Percentiles rank a stretch among this genome's conserved stretches.
phyloP scores from a whole-genome alignment of 23 tunicate species.

The Halocynthia aurantium region DNA sequence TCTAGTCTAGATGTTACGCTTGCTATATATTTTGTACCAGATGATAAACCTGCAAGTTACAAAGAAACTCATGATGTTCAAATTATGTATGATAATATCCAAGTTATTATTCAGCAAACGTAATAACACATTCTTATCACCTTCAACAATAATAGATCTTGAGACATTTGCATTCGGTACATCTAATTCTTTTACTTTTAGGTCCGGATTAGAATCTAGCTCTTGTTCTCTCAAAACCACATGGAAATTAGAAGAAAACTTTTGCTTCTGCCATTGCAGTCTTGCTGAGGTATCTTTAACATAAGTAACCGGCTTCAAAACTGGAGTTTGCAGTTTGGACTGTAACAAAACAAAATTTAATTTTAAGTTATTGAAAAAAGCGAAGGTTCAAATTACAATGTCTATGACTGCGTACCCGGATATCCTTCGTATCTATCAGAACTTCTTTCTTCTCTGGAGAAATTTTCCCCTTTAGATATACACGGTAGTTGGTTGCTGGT shows the following conservation, averaged over 20 bases:
- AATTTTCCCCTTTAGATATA: background rate
- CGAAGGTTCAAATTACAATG: too few species aligned
- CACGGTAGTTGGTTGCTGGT: constrained; percentile 3
- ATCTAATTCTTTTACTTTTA: background rate
- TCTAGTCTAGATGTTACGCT: background rate
- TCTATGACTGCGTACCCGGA: too few species aligned
- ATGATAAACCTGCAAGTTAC: constrained; percentile 4
- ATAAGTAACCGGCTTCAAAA: background rate
- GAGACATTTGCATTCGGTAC: background rate
- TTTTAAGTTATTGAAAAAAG: too few species aligned
- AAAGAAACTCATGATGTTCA: background rate
- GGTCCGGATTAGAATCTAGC: background rate
- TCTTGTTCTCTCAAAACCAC: background rate
- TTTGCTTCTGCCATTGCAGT: background rate
- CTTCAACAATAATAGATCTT: background rate
- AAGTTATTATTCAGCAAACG: background rate
- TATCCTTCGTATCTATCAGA: background rate
- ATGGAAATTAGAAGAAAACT: background rate
- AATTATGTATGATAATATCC: background rate
- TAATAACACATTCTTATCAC: background rate
- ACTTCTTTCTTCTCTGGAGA: background rate
- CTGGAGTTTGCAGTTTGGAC: background rate
- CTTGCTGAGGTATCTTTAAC: background rate
- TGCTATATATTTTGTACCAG: constrained; percentile 11
- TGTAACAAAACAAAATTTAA: background rate